Evolutionary conservation across 2,888 invertebrate genomes (phyloP).

Genomic region (Agonopterix subpropinquella): DNA sequence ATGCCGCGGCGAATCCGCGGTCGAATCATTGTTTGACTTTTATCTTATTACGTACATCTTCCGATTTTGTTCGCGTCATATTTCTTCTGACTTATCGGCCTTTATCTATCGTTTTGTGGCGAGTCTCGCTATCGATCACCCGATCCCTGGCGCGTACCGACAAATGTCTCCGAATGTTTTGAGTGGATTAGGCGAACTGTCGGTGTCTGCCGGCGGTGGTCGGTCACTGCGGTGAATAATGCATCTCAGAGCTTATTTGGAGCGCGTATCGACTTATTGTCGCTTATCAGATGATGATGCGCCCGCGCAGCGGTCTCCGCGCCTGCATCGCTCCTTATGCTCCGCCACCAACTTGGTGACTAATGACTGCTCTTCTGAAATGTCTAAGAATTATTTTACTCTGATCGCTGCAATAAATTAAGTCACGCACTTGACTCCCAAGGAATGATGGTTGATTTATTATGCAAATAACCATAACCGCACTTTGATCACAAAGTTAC

Average conservation of each 20-base stretch:
- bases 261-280: conserved; percentile 66
- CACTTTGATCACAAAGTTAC: conserved; percentile 43
- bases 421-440: conserved; percentile 56
- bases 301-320: conserved; percentile 20
- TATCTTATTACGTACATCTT: conserved; percentile 76
- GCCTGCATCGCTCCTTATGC: conserved; percentile 23
- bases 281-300: conserved; percentile 63
- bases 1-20: conserved; percentile 76
- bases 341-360: conserved; percentile 41
- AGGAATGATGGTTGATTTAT: conserved; percentile 52
- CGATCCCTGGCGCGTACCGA: conserved; percentile 60
- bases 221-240: conserved; percentile 61
- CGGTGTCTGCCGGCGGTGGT: conserved; percentile 33
- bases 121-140: conserved; percentile 71
- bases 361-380: conserved; percentile 55
- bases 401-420: conserved; percentile 62
- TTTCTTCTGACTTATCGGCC: conserved; percentile 74
- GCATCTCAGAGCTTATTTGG: conserved; percentile 59
- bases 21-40: conserved; percentile 76
- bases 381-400: conserved; percentile 55
- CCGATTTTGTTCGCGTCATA: conserved; percentile 76
- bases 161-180: conserved; percentile 73
- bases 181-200: conserved; percentile 70
- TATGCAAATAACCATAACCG: conserved; percentile 47
- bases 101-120: conserved; percentile 75